phyloP scores from a whole-genome alignment of 2,113 vertebrate species.

The Thomomys bottae region DNA sequence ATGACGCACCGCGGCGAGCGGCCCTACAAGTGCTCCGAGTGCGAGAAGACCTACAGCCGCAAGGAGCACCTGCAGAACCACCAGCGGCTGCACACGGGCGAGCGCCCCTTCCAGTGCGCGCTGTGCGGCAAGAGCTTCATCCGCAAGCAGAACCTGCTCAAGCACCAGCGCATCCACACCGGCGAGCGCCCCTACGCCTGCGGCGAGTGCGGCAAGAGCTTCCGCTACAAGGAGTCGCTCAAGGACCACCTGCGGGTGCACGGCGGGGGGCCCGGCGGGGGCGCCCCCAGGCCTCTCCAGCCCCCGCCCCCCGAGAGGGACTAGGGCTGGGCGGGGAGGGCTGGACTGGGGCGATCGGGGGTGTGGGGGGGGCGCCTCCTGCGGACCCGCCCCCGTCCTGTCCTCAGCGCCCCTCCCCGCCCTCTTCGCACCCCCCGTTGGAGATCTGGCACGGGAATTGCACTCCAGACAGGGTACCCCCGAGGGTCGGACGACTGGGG shows the following conservation, averaged over 20 bases:
- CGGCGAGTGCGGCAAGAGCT: constrained; percentile 87
- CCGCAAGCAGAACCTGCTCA: constrained; percentile 86
- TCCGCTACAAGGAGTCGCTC: constrained; percentile 89
- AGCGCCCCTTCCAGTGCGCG: constrained; percentile 84
- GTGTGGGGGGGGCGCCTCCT: constrained; percentile 20
- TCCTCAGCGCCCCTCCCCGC: constrained; percentile 22
- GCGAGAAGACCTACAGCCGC: constrained; percentile 86
- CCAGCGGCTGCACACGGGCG: constrained; percentile 85
- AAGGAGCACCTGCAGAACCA: constrained; percentile 87
- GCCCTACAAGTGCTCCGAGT: constrained; percentile 86
- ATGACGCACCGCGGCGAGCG: constrained; percentile 78
- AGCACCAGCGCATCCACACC: constrained; percentile 85
- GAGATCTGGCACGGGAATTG: constrained; percentile 54
- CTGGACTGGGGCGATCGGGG: background rate
- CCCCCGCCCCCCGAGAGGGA: constrained; percentile 39
- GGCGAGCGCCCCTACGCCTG: constrained; percentile 87
- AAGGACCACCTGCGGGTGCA: constrained; percentile 89
- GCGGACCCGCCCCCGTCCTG: background rate
- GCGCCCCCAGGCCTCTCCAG: constrained; percentile 56
- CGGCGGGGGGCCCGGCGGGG: constrained; percentile 72
- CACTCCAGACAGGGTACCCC: constrained; percentile 59
- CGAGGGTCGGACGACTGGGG: background rate
- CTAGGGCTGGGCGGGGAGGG: constrained; percentile 71
- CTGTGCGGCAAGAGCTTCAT: constrained; percentile 86
- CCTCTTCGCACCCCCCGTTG: constrained; percentile 44